Base-by-base conservation (phyloP, 2,888 invertebrate species). In the Lamproptera curius region DNA sequence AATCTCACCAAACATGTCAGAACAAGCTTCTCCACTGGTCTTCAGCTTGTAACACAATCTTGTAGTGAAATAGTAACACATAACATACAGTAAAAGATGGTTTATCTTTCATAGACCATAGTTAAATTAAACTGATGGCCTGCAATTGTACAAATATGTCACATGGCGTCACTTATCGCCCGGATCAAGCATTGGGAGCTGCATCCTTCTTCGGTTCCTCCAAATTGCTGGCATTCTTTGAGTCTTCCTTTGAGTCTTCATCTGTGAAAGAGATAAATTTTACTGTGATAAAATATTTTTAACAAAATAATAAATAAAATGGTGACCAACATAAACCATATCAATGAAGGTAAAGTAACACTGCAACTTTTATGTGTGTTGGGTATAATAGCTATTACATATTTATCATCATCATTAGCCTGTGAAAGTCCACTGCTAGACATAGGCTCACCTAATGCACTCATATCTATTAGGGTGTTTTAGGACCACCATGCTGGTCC, bases 171-270 rank as follows among this genome's bases (percentile, higher is more conserved):
- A 41, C 46, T 49, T 40, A 70, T 33, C 69, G 68, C 60, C 56
- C 63, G 63, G 65, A 85, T 93, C 92, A 93, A 80, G 92, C 92
- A 81, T 92, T 91, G 56, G 91, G 83, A 42, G 90, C 82, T 43
- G 90, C 73, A 35, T 92, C 92, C 71, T 92, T 92, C 81, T 93
- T 93, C 62, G 89, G 79, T 66, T 93, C 92, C 58, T 93, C 93
- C 60, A 84, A 83, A 62, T 83, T 88, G 61, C 73, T 70, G 63
- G 80, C 58, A 46, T 88, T 89, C 58, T 91, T 90, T 40, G 86
- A 72, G 39, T 92, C 92, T 50, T 92, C 91, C 69, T 93, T 90
- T 47, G 89, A 81, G 63, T 91, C 90, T 63, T 93, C 93, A 44
- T 44, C 49, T 49, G 20, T 20, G 80, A 51, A 63, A 59, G 49